These are phyloP conservation scores for Eristalis arbustorum DNA, from an alignment of 2,888 invertebrate species.

Conservation along the genomic window DNA sequence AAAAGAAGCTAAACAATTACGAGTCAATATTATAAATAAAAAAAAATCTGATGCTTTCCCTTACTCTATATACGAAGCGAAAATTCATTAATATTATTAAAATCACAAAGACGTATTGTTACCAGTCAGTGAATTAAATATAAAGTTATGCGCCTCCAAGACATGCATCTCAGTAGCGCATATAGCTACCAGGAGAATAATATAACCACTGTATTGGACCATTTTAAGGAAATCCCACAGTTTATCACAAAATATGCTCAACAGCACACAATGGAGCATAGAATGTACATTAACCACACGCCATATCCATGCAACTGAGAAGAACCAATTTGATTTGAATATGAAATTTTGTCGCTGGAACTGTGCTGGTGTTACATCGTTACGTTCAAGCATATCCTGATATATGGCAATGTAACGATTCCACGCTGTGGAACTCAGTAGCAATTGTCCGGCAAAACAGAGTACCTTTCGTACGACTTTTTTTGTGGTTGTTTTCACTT, in stretches of 20 bases:
- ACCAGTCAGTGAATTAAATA: conserved; percentile 81
- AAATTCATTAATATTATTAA: conserved; percentile 66
- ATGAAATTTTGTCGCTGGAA: conserved; percentile 82
- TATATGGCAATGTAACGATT: conserved; percentile 91
- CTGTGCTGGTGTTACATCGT: conserved; percentile 82
- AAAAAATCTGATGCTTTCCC: not conserved
- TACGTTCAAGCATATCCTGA: conserved; percentile 87
- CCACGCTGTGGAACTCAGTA: conserved; percentile 90
- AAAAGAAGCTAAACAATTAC: conserved; percentile 26
- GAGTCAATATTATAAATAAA: conserved; percentile 27
- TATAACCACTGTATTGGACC: conserved; percentile 87
- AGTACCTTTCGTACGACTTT: conserved; percentile 85
- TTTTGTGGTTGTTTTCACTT: conserved; percentile 85
- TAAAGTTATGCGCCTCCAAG: conserved; percentile 82
- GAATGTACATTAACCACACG: conserved; percentile 90
- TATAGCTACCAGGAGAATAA: conserved; percentile 85
- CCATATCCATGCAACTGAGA: conserved; percentile 88
- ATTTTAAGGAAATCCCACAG: conserved; percentile 88
- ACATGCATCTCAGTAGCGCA: conserved; percentile 88
- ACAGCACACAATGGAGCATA: conserved; percentile 86
- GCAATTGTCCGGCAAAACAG: conserved; percentile 86
- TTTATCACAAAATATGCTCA: conserved; percentile 91
- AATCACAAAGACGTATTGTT: conserved; percentile 80
- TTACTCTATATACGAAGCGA: conserved; percentile 32
- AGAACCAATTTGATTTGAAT: conserved; percentile 88